phyloP scores from a whole-genome alignment of 2,113 vertebrate species.

The Caracal caracal region DNA sequence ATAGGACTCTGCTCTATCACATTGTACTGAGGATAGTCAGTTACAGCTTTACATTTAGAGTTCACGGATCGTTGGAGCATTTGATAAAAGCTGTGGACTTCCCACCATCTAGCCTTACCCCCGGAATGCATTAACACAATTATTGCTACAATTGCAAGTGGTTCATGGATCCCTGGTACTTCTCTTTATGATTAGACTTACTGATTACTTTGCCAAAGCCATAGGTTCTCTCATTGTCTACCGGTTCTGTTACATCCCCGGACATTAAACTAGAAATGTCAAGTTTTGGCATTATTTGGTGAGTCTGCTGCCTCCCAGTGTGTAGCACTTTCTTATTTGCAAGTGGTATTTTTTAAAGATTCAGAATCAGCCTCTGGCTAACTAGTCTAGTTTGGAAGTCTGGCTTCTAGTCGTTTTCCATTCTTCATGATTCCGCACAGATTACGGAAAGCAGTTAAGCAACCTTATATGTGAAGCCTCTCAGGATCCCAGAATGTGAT shows the following conservation, averaged over 20 bases:
- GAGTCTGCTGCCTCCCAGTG: slow-evolving; percentile 7
- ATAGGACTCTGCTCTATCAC: slow-evolving; percentile 10
- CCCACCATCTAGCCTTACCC: neutral
- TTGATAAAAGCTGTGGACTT: slow-evolving; percentile 10
- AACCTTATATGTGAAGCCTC: slow-evolving; percentile 54
- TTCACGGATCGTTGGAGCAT: neutral
- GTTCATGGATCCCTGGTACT: slow-evolving; percentile 3
- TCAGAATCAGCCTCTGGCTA: slow-evolving; percentile 21
- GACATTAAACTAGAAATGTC: slow-evolving; percentile 15
- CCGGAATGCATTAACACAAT: neutral
- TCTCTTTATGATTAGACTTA: slow-evolving; percentile 40
- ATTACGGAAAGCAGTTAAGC: slow-evolving; percentile 57
- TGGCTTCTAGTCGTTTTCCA: slow-evolving; percentile 21
- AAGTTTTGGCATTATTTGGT: slow-evolving; percentile 12
- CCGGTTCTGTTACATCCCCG: slow-evolving; percentile 5
- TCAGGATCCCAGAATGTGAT: slow-evolving; percentile 41
- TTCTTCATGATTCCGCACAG: slow-evolving; percentile 29
- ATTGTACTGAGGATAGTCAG: neutral
- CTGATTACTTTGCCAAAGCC: slow-evolving; percentile 51
- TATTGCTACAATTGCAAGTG: slow-evolving; percentile 38
- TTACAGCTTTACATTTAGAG: slow-evolving; percentile 19
- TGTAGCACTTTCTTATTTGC: neutral
- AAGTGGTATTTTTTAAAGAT: neutral
- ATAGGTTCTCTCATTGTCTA: neutral
- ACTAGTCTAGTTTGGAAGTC: slow-evolving; percentile 22